Conservation (phyloP, 2,888 invertebrate species). For the Metopia argyrocephala region DNA sequence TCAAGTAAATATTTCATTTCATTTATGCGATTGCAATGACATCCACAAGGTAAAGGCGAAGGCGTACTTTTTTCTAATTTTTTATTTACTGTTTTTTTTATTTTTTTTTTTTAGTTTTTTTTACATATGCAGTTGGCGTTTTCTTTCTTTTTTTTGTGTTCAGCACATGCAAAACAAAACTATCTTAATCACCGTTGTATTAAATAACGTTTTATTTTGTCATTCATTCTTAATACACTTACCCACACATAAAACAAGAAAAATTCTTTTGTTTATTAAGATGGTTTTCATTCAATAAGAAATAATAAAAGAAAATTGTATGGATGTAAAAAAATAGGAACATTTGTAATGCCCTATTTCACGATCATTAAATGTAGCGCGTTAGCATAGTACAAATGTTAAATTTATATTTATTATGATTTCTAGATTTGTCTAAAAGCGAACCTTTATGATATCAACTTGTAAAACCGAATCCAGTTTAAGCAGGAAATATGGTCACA, state of each 20-base stretch:
- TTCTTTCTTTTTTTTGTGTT: not conserved
- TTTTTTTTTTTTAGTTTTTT: conserved; percentile 1
- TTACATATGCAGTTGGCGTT: not conserved
- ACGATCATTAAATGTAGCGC: too few relatives aligned
- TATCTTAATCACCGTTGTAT: not conserved
- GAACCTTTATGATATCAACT: too few relatives aligned
- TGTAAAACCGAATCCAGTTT: too few relatives aligned
- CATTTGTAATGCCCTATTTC: too few relatives aligned
- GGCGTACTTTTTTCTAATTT: conserved; percentile 11
- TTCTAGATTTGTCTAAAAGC: too few relatives aligned
- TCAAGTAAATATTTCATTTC: conserved; percentile 40
- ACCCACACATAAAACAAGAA: not conserved
- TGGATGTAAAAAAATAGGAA: too few relatives aligned
- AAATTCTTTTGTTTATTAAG: not conserved
- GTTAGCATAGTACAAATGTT: too few relatives aligned
- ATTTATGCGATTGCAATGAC: conserved; percentile 17
- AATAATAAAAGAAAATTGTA: too few relatives aligned
- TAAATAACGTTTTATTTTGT: conserved; percentile 13
- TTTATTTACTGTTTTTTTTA: conserved; percentile 14
- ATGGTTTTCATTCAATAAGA: too few relatives aligned
- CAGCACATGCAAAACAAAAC: not conserved
- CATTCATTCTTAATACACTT: not conserved
- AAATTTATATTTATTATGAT: too few relatives aligned
- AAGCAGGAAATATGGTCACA: too few relatives aligned
- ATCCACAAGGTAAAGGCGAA: conserved; percentile 48